Base-by-base conservation (phyloP, 2,888 invertebrate species). In the Baronia brevicornis region DNA sequence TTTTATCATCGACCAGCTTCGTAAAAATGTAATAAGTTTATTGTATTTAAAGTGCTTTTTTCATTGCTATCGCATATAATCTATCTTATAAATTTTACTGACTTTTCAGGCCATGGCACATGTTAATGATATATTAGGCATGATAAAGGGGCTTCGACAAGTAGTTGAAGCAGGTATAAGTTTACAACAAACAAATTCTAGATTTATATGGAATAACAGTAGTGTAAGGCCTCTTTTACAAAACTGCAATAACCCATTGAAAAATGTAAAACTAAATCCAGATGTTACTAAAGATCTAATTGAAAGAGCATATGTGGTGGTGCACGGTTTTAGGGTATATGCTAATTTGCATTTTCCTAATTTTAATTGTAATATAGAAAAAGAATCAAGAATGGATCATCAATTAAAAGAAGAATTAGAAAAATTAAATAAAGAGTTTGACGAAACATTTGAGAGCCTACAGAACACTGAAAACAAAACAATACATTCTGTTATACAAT, bases 271-370 rank as follows among this genome's bases (percentile, higher is more conserved):
- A 48, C 60, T 66, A 21, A 61, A 51, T 35, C 56, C 69, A 11
- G 59, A 58, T n/a, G 30, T 60, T 31, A 43, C 66, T 14, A 68
- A 67, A 49, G 79, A 87, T 10, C 43, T 90, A 3, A 50, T 87
- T 2, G 90, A 91, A 49, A 84, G 92, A 48, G 80, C 90, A 3
- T 79, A 86, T 46, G 90, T 92, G 24, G 91, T 95, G 9, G 84
- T 88, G 21, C 88, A 89, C 49, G 94, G 95, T 13, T 61, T 94
- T 23, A 84, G 82, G 43, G 87, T 90, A 43, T 91, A 90, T 50
- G 69, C 78, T 24, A 41, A 59, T 9, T 61, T 80, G 70, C 51
- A 70, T 43, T 53, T 69, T 21, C 69, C 77, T 46, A 71, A 66
- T 44, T 54, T 66, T 10, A 63, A 57, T 36, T 37, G 47, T 39